Base-by-base conservation (phyloP, 2,797 vertebrate species). In the Pempheris klunzingeri region DNA sequence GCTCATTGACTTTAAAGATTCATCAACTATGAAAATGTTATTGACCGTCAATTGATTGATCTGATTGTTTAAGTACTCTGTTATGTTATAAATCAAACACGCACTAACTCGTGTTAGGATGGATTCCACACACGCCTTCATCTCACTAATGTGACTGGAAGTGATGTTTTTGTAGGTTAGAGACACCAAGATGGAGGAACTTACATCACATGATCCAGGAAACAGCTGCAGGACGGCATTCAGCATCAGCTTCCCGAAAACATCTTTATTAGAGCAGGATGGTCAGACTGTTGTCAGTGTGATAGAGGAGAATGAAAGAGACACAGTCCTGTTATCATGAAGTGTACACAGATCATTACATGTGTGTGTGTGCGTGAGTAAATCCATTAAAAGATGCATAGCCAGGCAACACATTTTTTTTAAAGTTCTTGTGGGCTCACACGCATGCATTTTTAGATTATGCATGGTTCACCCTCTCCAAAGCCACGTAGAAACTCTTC, bases 381-480 rank as follows among this genome's bases (percentile, higher is more conserved):
- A n/a, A 63, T 60, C 53, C 52, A 53, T 74, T 59, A 65, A 87
- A 71, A 55, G 60, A 84, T 78, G 81, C 71, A 80, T 63, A 82
- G 71, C 46, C 64, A 73, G 65, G 39, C 39, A 77, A 78, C 74
- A 75, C 64, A 52, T 69, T 60, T 72, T 77, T 28, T 65, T 46
- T 22, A 20, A 80, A 91, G 88, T 92, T 81, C 77, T 64, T 57
- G 30, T 66, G 49, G 34, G 38, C 43, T 82, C 26, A 58, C 17
- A 43, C n/a, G n/a, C 26, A 26, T 49, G 74, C 52, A 54, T 52
- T n/a, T 32, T n/a, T 38, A 43, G 87, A 91, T 64, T 94, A 99
- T 82, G 95, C 95, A 61, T 99, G 97, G 76, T 95, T 95, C 65
- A 99, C 98, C 22, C 98, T 94, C 74, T 98, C 97, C 94, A 99